Base-by-base conservation (phyloP, 2,113 vertebrate species). In the Rattus rattus region DNA sequence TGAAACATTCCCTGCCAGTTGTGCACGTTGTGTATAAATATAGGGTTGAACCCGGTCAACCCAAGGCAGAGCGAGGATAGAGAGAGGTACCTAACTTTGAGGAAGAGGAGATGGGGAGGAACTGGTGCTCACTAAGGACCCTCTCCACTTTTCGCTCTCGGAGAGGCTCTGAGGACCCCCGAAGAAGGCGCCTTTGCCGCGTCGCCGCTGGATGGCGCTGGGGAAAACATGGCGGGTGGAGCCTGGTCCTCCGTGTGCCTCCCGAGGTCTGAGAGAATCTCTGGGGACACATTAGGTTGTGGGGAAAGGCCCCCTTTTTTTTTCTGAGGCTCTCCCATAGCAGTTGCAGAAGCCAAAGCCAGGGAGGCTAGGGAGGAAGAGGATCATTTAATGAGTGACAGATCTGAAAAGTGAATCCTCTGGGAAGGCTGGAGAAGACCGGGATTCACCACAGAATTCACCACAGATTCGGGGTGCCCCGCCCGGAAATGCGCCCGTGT, bases 11-110 rank as follows among this genome's bases (percentile, higher is more conserved):
- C 81, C 76, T 72, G 72, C 70, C n/a, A 36, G 20, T 30, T 98
- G 98, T 99, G 99, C 96, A 98, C 99, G 99, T 99, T 98, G 98
- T 98, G 97, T 98, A 99, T 99, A 98, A 99, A 99, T 98, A 95
- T 89, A 89, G 98, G 98, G 26, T 87, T 98, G 98, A 99, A 98
- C 98, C 98, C 96, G 96, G 94, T 90, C 61, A 0, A 63, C 94
- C 69, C 85, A n/a, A 14, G 89, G 67, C 49, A 33, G 5, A 7
- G 59, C 1, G 10, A 65, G 72, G 63, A 67, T 0, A 36, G 94
- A 91, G 24, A 36, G 94, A 87, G 33, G 54, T 28, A 52, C 7
- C 95, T 67, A 54, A 4, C 30, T 49, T 59, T 88, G 2, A 3
- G 67, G 47, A 22, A 7, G 2, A 33, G 13, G 9, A 49, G 7